phyloP scores from a whole-genome alignment of 2,113 vertebrate genomes.

The Anhinga anhinga region DNA sequence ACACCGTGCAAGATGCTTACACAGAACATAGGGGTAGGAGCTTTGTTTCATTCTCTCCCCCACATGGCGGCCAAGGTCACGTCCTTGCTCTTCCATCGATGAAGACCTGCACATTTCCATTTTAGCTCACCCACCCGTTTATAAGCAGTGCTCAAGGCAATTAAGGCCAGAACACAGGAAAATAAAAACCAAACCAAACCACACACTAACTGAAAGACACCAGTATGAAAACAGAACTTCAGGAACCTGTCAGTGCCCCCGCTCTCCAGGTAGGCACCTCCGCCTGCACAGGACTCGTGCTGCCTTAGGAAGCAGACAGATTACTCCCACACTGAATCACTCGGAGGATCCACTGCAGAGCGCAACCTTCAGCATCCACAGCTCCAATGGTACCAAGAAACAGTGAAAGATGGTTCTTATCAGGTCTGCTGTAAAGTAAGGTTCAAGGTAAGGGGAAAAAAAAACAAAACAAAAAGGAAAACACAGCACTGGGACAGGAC shows the following conservation, averaged over 20 bases:
- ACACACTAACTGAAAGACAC: no score
- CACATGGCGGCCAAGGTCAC: neutral
- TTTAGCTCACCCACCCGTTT: neutral
- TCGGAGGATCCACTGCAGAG: fast-evolving
- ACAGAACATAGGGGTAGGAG: fast-evolving
- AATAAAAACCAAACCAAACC: neutral
- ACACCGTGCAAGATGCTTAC: neutral
- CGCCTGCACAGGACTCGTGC: fast-evolving
- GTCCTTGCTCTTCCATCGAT: fast-evolving
- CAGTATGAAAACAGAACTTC: fast-evolving
- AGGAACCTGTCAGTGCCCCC: fast-evolving
- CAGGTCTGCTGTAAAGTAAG: fast-evolving
- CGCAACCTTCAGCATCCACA: fast-evolving
- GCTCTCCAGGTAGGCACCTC: neutral
- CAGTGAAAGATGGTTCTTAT: fast-evolving
- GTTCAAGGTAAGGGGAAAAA: neutral
- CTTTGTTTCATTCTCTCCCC: neutral
- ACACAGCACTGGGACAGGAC: neutral
- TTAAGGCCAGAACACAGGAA: neutral
- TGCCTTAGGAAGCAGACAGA: fast-evolving
- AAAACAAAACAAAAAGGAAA: no score
- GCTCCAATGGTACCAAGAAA: fast-evolving
- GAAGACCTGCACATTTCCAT: fast-evolving
- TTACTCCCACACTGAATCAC: fast-evolving
- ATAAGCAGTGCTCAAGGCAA: neutral